These are phyloP conservation scores for Tragelaphus scriptus DNA, from an alignment of 2,113 vertebrate species.

Conservation along the genomic window DNA sequence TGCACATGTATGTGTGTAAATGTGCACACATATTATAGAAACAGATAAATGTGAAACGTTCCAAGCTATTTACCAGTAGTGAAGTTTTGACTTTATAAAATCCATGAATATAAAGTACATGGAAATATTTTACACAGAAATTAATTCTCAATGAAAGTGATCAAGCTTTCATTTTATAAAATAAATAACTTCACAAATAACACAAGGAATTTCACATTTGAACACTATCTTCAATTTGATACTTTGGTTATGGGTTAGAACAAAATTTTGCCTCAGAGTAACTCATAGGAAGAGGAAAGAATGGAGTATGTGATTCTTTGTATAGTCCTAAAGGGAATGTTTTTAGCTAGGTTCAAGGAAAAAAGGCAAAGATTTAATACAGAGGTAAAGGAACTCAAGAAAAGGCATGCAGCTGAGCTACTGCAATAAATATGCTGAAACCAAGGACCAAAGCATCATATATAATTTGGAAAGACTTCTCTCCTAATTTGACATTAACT, in stretches of 20 bases:
- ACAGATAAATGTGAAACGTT: neutral
- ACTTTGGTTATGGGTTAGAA: neutral
- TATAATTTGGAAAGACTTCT: neutral
- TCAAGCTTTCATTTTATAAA: neutral
- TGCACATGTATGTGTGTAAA: neutral
- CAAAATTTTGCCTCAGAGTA: slow-evolving; percentile 3
- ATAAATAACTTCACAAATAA: slow-evolving; percentile 1
- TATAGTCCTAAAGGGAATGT: neutral
- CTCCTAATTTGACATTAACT: neutral
- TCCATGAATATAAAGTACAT: neutral
- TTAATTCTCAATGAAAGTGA: slow-evolving; percentile 21
- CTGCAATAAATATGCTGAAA: neutral
- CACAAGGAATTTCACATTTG: neutral
- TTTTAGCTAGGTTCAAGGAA: neutral
- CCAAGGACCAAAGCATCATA: neutral
- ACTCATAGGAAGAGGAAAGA: neutral
- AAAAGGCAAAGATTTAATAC: neutral
- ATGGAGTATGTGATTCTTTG: neutral
- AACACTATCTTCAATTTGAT: neutral
- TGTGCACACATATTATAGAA: neutral
- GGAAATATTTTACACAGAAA: slow-evolving; percentile 27
- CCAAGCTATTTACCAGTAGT: slow-evolving; percentile 15
- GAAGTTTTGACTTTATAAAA: slow-evolving; percentile 23
- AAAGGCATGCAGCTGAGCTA: neutral
- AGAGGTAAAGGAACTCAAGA: slow-evolving; percentile 1